These are phyloP conservation scores for Styela plicata DNA, from an alignment of 23 tunicate genomes.

Conservation along the genomic window DNA sequence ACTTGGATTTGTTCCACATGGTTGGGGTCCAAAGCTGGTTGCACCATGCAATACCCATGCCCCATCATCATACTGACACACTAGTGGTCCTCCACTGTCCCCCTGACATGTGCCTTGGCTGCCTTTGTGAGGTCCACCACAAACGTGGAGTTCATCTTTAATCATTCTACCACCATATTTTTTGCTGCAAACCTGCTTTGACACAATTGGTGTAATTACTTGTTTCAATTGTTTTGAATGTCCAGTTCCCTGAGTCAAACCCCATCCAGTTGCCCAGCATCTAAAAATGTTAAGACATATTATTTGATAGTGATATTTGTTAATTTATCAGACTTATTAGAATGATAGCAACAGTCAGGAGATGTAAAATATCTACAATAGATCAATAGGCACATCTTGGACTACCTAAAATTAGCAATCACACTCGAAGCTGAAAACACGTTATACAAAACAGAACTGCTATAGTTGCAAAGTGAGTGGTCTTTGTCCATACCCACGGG, in stretches of 20 bases:
- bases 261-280: slow-evolving; percentile 87
- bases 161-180: slow-evolving; percentile 21
- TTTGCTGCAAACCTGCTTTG: slow-evolving; percentile 30
- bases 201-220: slow-evolving; percentile 26
- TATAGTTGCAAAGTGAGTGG: too few relatives aligned
- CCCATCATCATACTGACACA: slow-evolving; percentile 60
- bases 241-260: slow-evolving; percentile 46
- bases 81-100: slow-evolving; percentile 80
- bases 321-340: too few relatives aligned
- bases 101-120: slow-evolving; percentile 64
- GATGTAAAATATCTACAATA: too few relatives aligned
- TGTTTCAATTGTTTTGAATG: slow-evolving; percentile 43
- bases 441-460: too few relatives aligned
- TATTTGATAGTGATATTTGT: neutral
- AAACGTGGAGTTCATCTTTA: slow-evolving; percentile 33
- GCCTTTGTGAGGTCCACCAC: slow-evolving; percentile 37
- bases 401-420: too few relatives aligned
- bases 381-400: too few relatives aligned
- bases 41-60: slow-evolving; percentile 76
- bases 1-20: slow-evolving; percentile 56
- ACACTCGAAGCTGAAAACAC: too few relatives aligned
- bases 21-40: slow-evolving; percentile 64
- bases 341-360: too few relatives aligned
- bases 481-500: too few relatives aligned
- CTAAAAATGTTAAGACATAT: slow-evolving; percentile 18